phyloP scores from a whole-genome alignment of 2,888 invertebrate species.

The Cylloceria caligata region DNA sequence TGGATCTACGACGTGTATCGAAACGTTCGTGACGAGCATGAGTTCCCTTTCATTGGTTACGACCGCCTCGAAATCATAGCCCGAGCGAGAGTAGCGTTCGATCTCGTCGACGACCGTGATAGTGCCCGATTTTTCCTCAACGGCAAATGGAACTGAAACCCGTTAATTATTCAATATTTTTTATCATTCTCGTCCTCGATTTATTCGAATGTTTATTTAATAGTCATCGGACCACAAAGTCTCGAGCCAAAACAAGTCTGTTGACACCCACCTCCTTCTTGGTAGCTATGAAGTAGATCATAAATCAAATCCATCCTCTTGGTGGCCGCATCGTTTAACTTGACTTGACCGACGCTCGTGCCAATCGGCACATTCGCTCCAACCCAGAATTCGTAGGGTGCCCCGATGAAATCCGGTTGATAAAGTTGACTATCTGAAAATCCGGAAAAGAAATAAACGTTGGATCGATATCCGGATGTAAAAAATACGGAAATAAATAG shows the following conservation, averaged over 20 bases:
- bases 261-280: slow-evolving; percentile 89
- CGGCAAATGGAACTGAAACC: slow-evolving; percentile 94
- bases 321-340: slow-evolving; percentile 90
- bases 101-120: slow-evolving; percentile 93
- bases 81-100: slow-evolving; percentile 88
- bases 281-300: slow-evolving; percentile 93
- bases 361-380: slow-evolving; percentile 94
- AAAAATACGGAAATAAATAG: neutral
- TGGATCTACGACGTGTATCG: slow-evolving; percentile 93
- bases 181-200: slow-evolving; percentile 6
- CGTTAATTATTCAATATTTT: slow-evolving; percentile 14
- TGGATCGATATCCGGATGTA: slow-evolving; percentile 7
- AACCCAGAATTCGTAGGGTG: slow-evolving; percentile 96
- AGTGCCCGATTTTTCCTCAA: slow-evolving; percentile 94
- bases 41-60: slow-evolving; percentile 89
- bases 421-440: slow-evolving; percentile 84
- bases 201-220: slow-evolving; percentile 9
- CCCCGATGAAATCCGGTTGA: slow-evolving; percentile 92
- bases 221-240: neutral
- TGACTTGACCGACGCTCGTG: slow-evolving; percentile 94
- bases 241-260: neutral
- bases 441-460: neutral
- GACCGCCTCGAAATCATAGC: slow-evolving; percentile 93
- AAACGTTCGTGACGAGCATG: slow-evolving; percentile 92
- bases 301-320: slow-evolving; percentile 89